These are phyloP conservation scores for Anagrus nilaparvatae DNA, from an alignment of 1,140 invertebrate species.

Conservation along the genomic window DNA sequence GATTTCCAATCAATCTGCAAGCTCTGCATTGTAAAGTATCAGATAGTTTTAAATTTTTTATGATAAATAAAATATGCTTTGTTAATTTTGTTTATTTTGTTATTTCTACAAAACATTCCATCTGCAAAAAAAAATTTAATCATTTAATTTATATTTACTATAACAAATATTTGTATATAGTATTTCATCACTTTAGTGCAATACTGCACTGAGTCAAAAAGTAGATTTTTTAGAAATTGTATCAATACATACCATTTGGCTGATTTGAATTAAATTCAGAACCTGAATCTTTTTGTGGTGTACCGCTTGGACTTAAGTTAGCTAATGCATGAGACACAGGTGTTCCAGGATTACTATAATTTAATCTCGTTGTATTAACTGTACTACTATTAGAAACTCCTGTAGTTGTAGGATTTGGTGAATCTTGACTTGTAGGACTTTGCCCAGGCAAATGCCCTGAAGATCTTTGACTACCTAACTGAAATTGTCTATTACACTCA, in stretches of 20 bases:
- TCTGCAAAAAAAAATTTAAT: too few relatives aligned
- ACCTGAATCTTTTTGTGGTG: conserved; percentile 35
- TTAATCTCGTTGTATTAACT: conserved; percentile 44
- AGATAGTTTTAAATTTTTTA: conserved; percentile 24
- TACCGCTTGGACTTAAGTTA: conserved; percentile 39
- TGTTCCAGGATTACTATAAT: conserved; percentile 60
- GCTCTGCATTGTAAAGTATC: conserved; percentile 29
- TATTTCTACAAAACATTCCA: too few relatives aligned
- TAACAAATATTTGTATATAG: too few relatives aligned
- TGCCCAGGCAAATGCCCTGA: conserved; percentile 47
- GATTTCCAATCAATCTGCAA: conserved; percentile 34
- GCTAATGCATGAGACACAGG: conserved; percentile 55
- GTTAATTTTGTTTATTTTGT: too few relatives aligned
- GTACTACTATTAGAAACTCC: conserved; percentile 32
- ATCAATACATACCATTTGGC: too few relatives aligned
- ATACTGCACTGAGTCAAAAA: too few relatives aligned
- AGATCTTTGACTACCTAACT: conserved; percentile 39
- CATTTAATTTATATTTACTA: too few relatives aligned
- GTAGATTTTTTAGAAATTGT: too few relatives aligned
- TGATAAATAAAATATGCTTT: conserved; percentile 27
- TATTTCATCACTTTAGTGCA: too few relatives aligned
- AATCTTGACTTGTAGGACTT: conserved; percentile 52
- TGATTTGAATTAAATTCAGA: conserved; percentile 36
- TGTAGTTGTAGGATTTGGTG: conserved; percentile 38
- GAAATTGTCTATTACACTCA: conserved; percentile 44